These are phyloP conservation scores for Petaurus breviceps DNA, from an alignment of 2,113 vertebrate species.

Conservation along the genomic window DNA sequence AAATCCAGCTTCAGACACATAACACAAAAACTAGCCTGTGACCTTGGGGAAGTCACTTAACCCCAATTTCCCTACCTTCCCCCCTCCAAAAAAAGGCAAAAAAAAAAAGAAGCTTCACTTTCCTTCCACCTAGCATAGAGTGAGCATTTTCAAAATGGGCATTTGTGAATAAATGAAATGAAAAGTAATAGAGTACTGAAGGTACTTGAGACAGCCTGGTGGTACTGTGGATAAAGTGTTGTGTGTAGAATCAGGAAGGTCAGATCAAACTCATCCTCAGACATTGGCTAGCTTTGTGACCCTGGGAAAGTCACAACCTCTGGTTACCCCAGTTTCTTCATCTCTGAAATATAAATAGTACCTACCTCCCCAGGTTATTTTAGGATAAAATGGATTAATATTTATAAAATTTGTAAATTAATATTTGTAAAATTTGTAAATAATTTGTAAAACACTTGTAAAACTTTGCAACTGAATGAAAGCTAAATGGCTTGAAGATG, in stretches of 20 bases:
- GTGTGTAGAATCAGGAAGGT: too few relatives aligned
- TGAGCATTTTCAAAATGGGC: not conserved
- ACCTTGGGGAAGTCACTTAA: too few relatives aligned
- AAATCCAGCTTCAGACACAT: too few relatives aligned
- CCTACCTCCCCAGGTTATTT: not conserved
- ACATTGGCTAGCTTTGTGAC: not conserved
- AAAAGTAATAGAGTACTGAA: not conserved
- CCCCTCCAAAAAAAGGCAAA: too few relatives aligned
- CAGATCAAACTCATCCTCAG: not conserved
- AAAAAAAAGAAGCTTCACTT: not conserved
- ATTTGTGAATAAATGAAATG: not conserved
- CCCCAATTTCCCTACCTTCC: too few relatives aligned
- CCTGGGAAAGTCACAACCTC: not conserved
- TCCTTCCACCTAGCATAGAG: not conserved
- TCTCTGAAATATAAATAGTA: not conserved
- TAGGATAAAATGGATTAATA: not conserved
- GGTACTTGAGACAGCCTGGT: too few relatives aligned
- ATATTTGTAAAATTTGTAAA: not conserved
- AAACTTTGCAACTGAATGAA: not conserved
- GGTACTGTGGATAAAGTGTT: too few relatives aligned
- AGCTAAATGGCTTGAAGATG: not conserved
- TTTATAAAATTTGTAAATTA: not conserved
- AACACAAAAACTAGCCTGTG: too few relatives aligned
- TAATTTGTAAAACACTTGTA: not conserved
- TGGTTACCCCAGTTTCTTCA: not conserved